Percentiles rank a stretch among this genome's conserved stretches.
phyloP scores from a whole-genome alignment of 2,113 vertebrate species.

The Phaethon lepturus region DNA sequence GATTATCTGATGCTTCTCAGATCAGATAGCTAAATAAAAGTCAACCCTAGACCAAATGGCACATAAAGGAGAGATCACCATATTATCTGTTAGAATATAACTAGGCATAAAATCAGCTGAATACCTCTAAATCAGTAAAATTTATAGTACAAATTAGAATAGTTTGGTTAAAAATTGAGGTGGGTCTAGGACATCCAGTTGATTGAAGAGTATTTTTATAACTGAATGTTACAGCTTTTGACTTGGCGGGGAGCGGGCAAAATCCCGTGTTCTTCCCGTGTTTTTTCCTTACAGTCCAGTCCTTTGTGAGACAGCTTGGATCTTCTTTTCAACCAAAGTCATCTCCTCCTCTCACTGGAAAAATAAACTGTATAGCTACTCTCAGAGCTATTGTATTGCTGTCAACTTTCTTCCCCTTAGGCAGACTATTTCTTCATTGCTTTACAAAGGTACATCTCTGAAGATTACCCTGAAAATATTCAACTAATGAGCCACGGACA shows the following conservation, averaged over 20 bases:
- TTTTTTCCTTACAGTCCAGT: neutral
- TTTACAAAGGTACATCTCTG: neutral
- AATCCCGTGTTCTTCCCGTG: neutral
- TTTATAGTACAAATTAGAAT: neutral
- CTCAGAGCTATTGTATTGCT: neutral
- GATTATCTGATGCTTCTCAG: neutral
- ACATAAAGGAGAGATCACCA: neutral
- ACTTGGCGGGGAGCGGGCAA: accelerated
- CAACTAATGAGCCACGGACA: neutral
- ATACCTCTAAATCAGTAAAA: neutral
- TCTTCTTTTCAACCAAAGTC: neutral
- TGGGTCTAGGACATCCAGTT: neutral
- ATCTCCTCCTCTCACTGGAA: neutral
- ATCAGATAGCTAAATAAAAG: neutral
- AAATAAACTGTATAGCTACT: neutral
- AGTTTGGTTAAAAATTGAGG: neutral
- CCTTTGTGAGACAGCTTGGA: neutral
- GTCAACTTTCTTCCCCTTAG: neutral
- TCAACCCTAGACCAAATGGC: neutral
- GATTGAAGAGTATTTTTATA: neutral
- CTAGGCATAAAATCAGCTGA: neutral
- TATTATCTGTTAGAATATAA: neutral
- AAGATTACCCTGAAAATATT: neutral
- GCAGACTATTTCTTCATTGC: neutral
- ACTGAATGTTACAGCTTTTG: neutral